Evolutionary conservation across 2,888 invertebrate genomes (phyloP).

Genomic region (Scaptomyza flava): DNA sequence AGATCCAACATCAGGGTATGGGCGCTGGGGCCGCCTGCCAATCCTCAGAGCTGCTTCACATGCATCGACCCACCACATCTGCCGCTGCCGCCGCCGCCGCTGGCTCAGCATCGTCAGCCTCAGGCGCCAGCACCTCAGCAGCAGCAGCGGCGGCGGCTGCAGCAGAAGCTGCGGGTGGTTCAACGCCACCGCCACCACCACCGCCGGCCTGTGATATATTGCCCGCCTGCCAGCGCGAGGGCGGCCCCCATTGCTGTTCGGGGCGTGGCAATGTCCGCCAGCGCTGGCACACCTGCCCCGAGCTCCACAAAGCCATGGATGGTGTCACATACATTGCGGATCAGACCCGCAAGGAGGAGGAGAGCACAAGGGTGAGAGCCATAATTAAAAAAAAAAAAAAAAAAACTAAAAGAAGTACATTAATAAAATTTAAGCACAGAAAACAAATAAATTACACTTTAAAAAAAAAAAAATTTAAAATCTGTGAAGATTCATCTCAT

Average conservation of each 20-base stretch:
- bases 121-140: slow-evolving; percentile 40
- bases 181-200: slow-evolving; percentile 79
- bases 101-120: slow-evolving; percentile 33
- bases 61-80: slow-evolving; percentile 65
- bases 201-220: slow-evolving; percentile 73
- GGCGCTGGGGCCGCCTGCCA: slow-evolving; percentile 80
- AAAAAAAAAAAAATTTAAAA: too few species aligned
- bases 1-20: slow-evolving; percentile 81
- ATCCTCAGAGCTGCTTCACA: slow-evolving; percentile 76
- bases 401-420: too few species aligned
- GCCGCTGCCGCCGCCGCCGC: slow-evolving; percentile 41
- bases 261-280: slow-evolving; percentile 85
- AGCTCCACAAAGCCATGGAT: slow-evolving; percentile 96
- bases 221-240: slow-evolving; percentile 82
- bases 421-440: too few species aligned
- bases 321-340: slow-evolving; percentile 96
- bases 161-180: slow-evolving; percentile 52
- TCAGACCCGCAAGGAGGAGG: slow-evolving; percentile 95
- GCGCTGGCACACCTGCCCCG: slow-evolving; percentile 95
- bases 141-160: slow-evolving; percentile 53
- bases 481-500: too few species aligned
- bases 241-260: slow-evolving; percentile 86
- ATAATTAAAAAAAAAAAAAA: background rate
- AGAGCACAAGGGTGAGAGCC: slow-evolving; percentile 91
- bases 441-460: too few species aligned